phyloP scores from a whole-genome alignment of 2,888 invertebrate genomes.

The Phortica okadai region DNA sequence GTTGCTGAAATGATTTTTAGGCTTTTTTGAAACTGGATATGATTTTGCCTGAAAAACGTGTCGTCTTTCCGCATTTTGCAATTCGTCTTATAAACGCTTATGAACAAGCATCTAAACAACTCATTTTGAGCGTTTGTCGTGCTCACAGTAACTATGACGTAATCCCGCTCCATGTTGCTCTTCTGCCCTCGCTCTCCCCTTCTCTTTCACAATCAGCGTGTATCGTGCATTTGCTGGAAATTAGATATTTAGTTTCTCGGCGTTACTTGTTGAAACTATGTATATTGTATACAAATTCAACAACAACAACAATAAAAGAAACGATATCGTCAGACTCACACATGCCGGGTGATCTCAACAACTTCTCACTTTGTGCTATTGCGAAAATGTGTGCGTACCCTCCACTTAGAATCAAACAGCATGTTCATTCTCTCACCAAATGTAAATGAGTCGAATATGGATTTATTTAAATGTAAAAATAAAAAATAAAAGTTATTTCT shows the following conservation, averaged over 20 bases:
- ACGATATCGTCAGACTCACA: not conserved
- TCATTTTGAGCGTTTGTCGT: not conserved
- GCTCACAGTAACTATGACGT: conserved; percentile 17
- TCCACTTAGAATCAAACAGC: not conserved
- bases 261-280: not conserved
- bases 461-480: too few species aligned
- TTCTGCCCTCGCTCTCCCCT: not conserved
- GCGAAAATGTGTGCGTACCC: not conserved
- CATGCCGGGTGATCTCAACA: conserved; percentile 2
- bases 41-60: not conserved
- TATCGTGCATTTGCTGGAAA: conserved; percentile 6
- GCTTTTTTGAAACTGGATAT: conserved; percentile 17
- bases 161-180: conserved; percentile 1
- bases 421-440: too few species aligned
- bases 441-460: too few species aligned
- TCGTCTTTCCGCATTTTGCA: conserved; percentile 3
- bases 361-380: not conserved
- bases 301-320: not conserved
- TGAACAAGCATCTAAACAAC: not conserved
- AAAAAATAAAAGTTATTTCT: too few species aligned
- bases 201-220: not conserved
- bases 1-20: conserved; percentile 9
- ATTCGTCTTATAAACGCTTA: conserved; percentile 1
- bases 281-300: not conserved
- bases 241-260: conserved; percentile 11